Conservation (phyloP, 2,113 vertebrate genomes). For the Nycticebus coucang region DNA sequence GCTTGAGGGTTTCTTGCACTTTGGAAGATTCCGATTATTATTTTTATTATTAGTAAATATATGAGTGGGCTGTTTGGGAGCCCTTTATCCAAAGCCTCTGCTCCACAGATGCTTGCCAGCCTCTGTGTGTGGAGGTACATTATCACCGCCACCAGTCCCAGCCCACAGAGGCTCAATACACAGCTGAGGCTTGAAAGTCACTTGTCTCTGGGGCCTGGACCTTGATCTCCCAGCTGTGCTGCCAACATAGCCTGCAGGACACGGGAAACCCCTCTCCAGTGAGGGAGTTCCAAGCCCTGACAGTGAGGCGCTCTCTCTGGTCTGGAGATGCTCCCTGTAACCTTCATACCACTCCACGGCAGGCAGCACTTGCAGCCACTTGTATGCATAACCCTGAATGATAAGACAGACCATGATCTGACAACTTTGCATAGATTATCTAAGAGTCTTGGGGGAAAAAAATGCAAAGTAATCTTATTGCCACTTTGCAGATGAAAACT, state of each 20-base stretch:
- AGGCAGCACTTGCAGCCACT: accelerated
- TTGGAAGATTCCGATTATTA: conserved; percentile 9
- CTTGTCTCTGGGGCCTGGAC: accelerated
- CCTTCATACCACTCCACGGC: accelerated
- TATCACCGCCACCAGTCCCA: not conserved
- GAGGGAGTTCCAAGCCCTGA: not conserved
- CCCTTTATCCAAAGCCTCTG: not conserved
- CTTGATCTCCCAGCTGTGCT: not conserved
- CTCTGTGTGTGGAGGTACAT: accelerated
- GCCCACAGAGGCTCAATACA: not conserved
- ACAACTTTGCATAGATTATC: not conserved
- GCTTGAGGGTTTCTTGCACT: not conserved
- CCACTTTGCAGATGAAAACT: not conserved
- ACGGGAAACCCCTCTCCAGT: not conserved
- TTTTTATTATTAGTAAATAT: not conserved
- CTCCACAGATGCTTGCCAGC: not conserved
- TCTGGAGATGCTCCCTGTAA: too few species aligned
- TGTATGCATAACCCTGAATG: not conserved
- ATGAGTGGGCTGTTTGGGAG: not conserved
- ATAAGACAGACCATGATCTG: not conserved
- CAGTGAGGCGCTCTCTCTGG: not conserved
- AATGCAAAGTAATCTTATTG: not conserved
- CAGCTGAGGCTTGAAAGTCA: not conserved
- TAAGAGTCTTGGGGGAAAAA: not conserved
- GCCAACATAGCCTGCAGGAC: not conserved